These are phyloP conservation scores for Anisognathus igniventris DNA, from an alignment of 2,797 vertebrate species.

Conservation along the genomic window DNA sequence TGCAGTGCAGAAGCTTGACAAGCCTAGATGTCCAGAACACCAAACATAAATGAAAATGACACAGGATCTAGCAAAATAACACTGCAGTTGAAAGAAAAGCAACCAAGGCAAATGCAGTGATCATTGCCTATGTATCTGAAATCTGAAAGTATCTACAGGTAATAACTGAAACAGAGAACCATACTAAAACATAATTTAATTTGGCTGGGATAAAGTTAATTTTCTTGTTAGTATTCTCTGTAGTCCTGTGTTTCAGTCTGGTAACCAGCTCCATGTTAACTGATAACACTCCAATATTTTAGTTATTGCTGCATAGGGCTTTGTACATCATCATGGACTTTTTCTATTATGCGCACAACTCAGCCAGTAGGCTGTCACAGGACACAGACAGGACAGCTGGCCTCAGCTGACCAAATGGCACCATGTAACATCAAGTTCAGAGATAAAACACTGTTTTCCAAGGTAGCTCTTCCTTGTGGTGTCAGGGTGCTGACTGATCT, in stretches of 20 bases:
- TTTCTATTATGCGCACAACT: not conserved
- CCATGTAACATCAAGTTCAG: not conserved
- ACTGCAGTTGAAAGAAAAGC: not conserved
- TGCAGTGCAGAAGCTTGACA: not conserved
- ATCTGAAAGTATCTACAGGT: not conserved
- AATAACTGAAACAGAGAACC: not conserved
- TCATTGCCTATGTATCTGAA: rapidly evolving
- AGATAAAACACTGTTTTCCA: not conserved
- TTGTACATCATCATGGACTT: not conserved
- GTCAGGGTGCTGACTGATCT: not conserved
- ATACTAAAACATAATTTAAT: not conserved
- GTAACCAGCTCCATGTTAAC: not conserved
- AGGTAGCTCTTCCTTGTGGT: not conserved
- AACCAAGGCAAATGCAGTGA: not conserved
- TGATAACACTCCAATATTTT: not conserved
- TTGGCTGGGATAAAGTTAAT: not conserved
- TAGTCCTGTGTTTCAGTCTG: not conserved
- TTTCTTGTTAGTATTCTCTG: not conserved
- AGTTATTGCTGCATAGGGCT: not conserved
- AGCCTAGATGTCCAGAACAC: not conserved
- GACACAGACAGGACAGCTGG: not conserved
- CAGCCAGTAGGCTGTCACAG: not conserved
- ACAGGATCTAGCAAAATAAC: not conserved
- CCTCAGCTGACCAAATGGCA: not conserved
- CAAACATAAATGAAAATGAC: not conserved